phyloP scores from a whole-genome alignment of 2,113 vertebrate genomes.

The Plestiodon gilberti region DNA sequence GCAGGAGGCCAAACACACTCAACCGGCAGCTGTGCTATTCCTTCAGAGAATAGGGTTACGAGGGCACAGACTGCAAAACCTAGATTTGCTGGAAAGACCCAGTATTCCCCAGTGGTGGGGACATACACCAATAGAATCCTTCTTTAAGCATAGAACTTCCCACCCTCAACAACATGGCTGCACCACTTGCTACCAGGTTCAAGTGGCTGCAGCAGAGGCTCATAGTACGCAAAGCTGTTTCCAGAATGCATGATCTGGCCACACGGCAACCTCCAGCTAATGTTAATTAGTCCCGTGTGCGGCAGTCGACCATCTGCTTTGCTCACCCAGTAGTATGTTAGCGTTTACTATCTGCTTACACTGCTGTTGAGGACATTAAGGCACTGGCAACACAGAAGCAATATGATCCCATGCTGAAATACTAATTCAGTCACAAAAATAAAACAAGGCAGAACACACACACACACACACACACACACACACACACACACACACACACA shows the following conservation, averaged over 20 bases:
- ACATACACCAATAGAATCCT: background rate
- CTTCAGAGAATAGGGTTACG: conserved; percentile 39
- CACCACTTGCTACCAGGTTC: conserved; percentile 4
- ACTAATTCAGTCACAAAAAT: background rate
- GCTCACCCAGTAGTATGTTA: background rate
- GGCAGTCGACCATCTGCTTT: conserved; percentile 49
- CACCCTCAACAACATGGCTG: background rate
- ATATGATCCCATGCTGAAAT: background rate
- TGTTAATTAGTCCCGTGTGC: conserved; percentile 34
- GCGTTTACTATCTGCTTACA: background rate
- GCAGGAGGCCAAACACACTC: conserved; percentile 63
- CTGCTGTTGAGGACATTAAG: conserved; percentile 8
- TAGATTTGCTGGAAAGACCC: conserved; percentile 8
- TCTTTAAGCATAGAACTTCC: background rate
- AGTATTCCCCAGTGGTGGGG: background rate
- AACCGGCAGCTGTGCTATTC: conserved; percentile 21
- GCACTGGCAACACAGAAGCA: background rate
- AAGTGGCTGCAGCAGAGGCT: background rate
- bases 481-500: too few species aligned
- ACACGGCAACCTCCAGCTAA: background rate
- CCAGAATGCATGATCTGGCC: conserved; percentile 9
- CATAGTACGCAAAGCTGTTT: rapidly evolving
- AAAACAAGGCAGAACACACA: background rate
- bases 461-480: too few species aligned
- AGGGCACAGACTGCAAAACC: conserved; percentile 36